Evolutionary conservation across 1,140 invertebrate species (phyloP).

Genomic region (Drosophila ironensis): DNA sequence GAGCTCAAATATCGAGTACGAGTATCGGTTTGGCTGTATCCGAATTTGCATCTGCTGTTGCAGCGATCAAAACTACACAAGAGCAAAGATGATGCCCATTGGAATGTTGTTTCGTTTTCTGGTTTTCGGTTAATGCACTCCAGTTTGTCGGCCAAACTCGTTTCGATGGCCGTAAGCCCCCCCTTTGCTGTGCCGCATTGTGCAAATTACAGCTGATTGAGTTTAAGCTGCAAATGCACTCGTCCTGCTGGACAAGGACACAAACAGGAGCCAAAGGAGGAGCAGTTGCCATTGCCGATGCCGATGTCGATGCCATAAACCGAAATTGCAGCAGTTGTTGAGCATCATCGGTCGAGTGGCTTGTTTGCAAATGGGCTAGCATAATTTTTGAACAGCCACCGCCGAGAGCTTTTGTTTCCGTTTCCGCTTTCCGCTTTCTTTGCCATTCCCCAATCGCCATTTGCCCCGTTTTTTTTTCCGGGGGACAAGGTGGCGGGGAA

Average conservation of each 20-base stretch:
- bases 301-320: no score
- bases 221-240: constrained; percentile 54
- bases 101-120: neutral
- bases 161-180: constrained; percentile 41
- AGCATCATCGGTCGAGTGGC: constrained; percentile 47
- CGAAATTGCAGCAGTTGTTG: constrained; percentile 42
- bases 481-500: constrained; percentile 5
- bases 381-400: constrained; percentile 54
- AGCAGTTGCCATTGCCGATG: constrained; percentile 6
- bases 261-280: neutral
- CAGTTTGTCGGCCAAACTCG: constrained; percentile 1
- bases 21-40: constrained; percentile 5
- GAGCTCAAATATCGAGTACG: neutral
- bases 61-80: constrained; percentile 4
- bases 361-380: constrained; percentile 74
- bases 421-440: constrained; percentile 13
- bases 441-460: neutral
- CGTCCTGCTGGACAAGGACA: constrained; percentile 14
- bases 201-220: constrained; percentile 70
- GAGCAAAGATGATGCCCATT: constrained; percentile 37
- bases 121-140: constrained; percentile 14
- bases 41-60: neutral
- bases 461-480: neutral
- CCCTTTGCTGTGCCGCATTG: constrained; percentile 48
- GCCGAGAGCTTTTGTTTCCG: constrained; percentile 31